Evolutionary conservation across 2,797 vertebrate genomes (phyloP).

Genomic region (Peromyscus aztecus): DNA sequence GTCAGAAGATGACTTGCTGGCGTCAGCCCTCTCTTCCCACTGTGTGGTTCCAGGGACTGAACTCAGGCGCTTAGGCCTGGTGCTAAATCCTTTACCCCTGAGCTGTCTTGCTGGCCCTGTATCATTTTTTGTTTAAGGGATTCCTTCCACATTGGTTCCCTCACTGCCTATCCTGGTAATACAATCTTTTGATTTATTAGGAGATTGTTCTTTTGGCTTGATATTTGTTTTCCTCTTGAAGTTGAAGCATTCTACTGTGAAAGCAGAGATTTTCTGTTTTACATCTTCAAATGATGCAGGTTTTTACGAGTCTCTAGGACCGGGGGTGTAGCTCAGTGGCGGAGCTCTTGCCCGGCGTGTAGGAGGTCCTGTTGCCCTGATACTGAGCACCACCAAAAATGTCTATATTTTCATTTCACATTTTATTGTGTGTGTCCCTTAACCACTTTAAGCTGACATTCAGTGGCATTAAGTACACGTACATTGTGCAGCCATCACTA

Average conservation of each 20-base stretch:
- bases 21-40: background rate
- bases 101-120: background rate
- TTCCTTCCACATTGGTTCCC: background rate
- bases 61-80: background rate
- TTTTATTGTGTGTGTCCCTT: background rate
- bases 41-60: background rate
- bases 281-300: conserved; percentile 8
- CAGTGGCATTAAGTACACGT: background rate
- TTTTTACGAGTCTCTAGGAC: conserved; percentile 10
- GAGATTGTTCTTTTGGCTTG: conserved; percentile 33
- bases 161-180: background rate
- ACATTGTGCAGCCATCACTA: background rate
- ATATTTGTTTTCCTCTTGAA: conserved; percentile 65
- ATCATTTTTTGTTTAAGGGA: background rate
- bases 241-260: conserved; percentile 21
- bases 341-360: background rate
- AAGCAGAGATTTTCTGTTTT: conserved; percentile 29
- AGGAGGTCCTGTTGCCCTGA: background rate
- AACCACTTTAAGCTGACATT: background rate
- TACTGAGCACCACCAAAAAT: background rate
- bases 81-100: background rate
- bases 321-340: too few species aligned
- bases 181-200: conserved; percentile 30
- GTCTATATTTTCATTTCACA: background rate
- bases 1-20: background rate